phyloP scores from a whole-genome alignment of 2,797 vertebrate species.

The Danio albolineatus region DNA sequence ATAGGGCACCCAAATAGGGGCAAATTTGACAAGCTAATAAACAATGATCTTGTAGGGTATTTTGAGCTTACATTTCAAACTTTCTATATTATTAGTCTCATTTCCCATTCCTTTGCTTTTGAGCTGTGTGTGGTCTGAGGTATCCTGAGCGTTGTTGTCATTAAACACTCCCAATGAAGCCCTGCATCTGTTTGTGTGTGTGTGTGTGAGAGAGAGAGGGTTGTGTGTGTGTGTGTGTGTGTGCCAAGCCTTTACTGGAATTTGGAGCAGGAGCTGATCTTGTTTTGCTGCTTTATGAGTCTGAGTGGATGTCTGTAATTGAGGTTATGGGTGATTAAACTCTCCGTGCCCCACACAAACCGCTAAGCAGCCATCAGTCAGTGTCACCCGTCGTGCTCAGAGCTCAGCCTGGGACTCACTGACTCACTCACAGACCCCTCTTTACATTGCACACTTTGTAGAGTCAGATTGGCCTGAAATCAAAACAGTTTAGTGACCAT shows the following conservation, averaged over 20 bases:
- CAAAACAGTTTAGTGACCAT: slow-evolving; percentile 26
- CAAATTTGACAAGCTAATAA: too few relatives aligned
- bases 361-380: slow-evolving; percentile 78
- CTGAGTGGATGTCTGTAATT: slow-evolving; percentile 83
- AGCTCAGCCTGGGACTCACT: slow-evolving; percentile 62
- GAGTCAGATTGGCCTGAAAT: slow-evolving; percentile 47
- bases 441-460: slow-evolving; percentile 24
- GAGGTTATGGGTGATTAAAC: slow-evolving; percentile 89
- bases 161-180: slow-evolving; percentile 23
- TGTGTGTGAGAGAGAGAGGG: too few relatives aligned
- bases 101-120: slow-evolving; percentile 11
- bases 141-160: slow-evolving; percentile 15
- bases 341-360: slow-evolving; percentile 82
- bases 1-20: too few relatives aligned
- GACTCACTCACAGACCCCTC: slow-evolving; percentile 47
- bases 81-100: neutral
- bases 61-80: too few relatives aligned
- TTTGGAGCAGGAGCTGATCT: slow-evolving; percentile 81
- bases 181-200: slow-evolving; percentile 49
- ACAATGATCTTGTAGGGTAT: too few relatives aligned
- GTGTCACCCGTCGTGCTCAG: slow-evolving; percentile 59
- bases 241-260: slow-evolving; percentile 79
- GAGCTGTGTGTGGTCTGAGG: slow-evolving; percentile 44
- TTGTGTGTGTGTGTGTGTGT: slow-evolving; percentile 60
- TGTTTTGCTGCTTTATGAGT: slow-evolving; percentile 85